Conservation (phyloP, 2,113 vertebrate species). For the Rattus norvegicus region GRCr8 NC_086031.1:101144001-101144500, state of each 20-base stretch:
- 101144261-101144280: neutral
- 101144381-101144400: neutral
- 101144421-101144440: neutral
- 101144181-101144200: neutral
- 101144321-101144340: neutral
- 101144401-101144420: neutral
- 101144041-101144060: neutral
- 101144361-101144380: neutral
- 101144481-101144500: neutral
- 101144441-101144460: neutral
- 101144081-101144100: neutral
- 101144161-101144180: neutral
- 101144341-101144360: neutral
- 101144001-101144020: neutral
- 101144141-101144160: neutral
- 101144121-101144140: neutral
- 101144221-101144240: neutral
- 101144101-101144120: neutral
- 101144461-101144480: neutral
- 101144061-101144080: neutral
- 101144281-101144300: conserved; percentile 16
- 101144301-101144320: neutral
- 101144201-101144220: neutral
- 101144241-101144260: neutral
- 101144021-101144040: neutral